Evolutionary conservation across 2,113 vertebrate genomes (phyloP).

Genomic region (Bubo bubo): DNA sequence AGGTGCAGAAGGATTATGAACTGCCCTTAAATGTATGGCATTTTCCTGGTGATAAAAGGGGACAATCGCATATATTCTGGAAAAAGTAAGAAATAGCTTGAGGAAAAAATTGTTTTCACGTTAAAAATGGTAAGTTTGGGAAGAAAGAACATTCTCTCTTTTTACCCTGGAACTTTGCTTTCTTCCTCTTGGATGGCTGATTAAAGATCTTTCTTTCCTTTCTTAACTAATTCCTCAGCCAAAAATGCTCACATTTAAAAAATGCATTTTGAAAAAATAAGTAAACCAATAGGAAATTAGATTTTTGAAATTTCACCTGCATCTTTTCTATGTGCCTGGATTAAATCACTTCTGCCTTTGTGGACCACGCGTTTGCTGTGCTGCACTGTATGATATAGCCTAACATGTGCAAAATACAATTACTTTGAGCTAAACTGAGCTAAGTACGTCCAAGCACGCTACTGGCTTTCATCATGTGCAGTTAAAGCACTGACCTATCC

Average conservation of each 20-base stretch:
- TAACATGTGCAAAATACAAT: not conserved
- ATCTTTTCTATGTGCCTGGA: not conserved
- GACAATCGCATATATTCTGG: not conserved
- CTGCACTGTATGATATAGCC: not conserved
- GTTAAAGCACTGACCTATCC: not conserved
- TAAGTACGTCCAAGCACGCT: not conserved
- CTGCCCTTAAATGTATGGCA: not conserved
- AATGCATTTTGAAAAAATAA: not conserved
- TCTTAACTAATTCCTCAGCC: not conserved
- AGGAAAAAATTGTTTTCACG: not conserved
- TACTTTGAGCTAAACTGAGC: not conserved
- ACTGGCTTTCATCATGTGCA: not conserved
- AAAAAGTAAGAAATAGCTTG: not conserved
- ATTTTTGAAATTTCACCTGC: not conserved
- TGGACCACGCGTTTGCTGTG: fast-evolving
- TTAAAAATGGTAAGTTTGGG: not conserved
- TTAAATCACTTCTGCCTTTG: not conserved
- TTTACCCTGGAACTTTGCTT: not conserved
- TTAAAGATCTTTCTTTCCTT: not conserved
- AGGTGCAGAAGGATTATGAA: not conserved
- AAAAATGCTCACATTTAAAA: not conserved
- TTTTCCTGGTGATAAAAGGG: not conserved
- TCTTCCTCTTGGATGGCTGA: not conserved
- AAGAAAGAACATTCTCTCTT: not conserved
- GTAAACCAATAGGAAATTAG: not conserved